Conservation (phyloP, 2,113 vertebrate species). For the Podiceps cristatus region DNA sequence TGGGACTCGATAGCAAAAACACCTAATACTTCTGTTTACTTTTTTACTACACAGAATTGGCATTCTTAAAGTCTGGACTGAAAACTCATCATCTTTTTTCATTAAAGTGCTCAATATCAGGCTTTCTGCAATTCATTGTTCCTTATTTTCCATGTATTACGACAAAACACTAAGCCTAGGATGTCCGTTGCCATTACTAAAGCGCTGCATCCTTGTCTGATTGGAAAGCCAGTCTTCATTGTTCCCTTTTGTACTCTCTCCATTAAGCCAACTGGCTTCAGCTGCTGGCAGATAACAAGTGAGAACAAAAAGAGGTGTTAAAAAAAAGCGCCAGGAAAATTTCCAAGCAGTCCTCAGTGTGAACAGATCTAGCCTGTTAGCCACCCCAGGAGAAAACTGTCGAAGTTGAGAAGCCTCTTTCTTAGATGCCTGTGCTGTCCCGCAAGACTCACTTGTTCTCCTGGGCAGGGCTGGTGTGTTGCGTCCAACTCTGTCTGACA, state of each 20-base stretch:
- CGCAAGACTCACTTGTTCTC: not conserved
- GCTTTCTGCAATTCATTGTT: conserved; percentile 7
- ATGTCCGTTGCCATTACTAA: not conserved
- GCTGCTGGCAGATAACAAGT: conserved; percentile 20
- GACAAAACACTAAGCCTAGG: conserved; percentile 62
- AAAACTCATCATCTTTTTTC: conserved; percentile 31
- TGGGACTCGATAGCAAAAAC: not conserved
- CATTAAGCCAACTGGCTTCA: not conserved
- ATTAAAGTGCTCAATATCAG: conserved; percentile 20
- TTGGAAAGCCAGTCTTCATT: conserved; percentile 14
- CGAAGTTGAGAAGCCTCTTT: not conserved
- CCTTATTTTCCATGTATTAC: conserved; percentile 21
- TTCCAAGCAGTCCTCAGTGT: not conserved
- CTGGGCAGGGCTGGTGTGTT: not conserved
- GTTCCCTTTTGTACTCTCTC: not conserved
- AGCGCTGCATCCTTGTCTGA: not conserved
- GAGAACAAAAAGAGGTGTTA: conserved; percentile 49
- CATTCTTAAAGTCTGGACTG: conserved; percentile 11
- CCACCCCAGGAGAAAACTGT: not conserved
- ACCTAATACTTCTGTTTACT: conserved; percentile 28
- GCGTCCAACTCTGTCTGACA: not conserved
- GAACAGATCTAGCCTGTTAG: not conserved
- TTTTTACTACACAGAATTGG: conserved; percentile 7
- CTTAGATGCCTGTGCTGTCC: not conserved
- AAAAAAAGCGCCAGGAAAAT: conserved; percentile 8